Percentiles rank a stretch among this genome's conserved stretches.
These are phyloP conservation scores for Anolis apletophallus DNA, from an alignment of 2,797 vertebrate genomes.

Conservation along the genomic window DNA sequence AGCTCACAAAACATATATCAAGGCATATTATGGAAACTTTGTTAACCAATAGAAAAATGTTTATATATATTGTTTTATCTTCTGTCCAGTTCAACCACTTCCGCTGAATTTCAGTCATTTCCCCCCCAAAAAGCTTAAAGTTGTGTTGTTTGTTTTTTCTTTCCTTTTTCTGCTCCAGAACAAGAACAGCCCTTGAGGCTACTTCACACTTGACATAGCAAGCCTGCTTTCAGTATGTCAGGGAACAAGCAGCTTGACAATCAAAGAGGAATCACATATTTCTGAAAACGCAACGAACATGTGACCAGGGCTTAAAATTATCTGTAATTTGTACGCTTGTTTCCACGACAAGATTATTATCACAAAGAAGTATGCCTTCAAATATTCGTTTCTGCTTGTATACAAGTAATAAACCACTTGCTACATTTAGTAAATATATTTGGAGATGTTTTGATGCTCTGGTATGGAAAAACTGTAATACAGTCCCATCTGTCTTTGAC, in stretches of 20 bases:
- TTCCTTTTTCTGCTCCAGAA: not conserved
- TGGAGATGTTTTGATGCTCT: not conserved
- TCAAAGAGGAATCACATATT: not conserved
- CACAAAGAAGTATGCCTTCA: not conserved
- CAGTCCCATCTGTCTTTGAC: not conserved
- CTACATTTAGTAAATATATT: not conserved
- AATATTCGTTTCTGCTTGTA: not conserved
- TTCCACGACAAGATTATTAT: not conserved
- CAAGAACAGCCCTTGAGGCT: not conserved
- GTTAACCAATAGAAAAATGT: not conserved
- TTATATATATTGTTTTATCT: not conserved
- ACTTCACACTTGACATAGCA: not conserved
- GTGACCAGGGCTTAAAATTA: not conserved
- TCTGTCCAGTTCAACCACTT: not conserved
- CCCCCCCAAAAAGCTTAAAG: not conserved
- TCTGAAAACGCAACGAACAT: not conserved
- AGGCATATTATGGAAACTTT: slow-evolving; percentile 22
- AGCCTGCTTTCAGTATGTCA: not conserved
- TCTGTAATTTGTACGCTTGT: not conserved
- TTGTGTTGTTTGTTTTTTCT: not conserved
- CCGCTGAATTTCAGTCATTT: not conserved
- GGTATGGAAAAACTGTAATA: not conserved
- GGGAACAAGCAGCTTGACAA: slow-evolving; percentile 1
- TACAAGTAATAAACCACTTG: not conserved
- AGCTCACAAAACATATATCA: slow-evolving; percentile 42